Evolutionary conservation across 2,797 vertebrate species (phyloP).

Genomic region (Arctocebus calabarensis): DNA sequence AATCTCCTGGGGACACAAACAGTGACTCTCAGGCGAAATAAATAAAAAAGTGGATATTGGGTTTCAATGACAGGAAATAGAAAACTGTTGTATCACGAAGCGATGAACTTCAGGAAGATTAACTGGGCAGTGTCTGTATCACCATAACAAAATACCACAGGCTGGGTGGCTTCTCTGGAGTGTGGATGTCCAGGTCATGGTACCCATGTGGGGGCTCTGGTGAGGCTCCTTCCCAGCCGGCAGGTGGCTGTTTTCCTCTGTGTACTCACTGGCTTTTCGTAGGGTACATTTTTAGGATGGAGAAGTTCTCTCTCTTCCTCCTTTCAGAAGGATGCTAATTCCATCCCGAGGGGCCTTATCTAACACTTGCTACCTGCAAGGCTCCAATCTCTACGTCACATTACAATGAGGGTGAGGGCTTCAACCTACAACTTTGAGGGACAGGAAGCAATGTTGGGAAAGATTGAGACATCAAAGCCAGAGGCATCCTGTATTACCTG

Average conservation of each 20-base stretch:
- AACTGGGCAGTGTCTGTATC: neutral
- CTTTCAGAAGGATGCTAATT: neutral
- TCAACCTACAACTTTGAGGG: no score
- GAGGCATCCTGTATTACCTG: neutral
- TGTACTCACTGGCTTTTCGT: neutral
- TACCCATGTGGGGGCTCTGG: no score
- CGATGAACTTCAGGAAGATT: no score
- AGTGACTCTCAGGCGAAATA: neutral
- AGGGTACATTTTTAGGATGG: rapidly evolving
- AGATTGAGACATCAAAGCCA: neutral
- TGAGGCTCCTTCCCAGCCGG: neutral
- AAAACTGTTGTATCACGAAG: neutral
- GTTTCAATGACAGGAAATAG: neutral
- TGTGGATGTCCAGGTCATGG: neutral
- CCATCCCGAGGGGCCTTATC: no score
- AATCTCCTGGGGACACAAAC: neutral
- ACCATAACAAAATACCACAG: neutral
- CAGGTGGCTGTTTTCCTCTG: neutral
- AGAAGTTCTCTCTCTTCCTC: neutral
- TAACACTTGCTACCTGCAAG: neutral
- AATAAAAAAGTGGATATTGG: no score
- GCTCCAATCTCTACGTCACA: neutral
- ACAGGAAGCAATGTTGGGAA: neutral
- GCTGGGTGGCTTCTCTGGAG: no score
- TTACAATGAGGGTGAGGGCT: neutral